Evolutionary conservation across 2,113 vertebrate genomes (phyloP), one percentile per base, ranked within the genome.

Genomic region (Corythornis cristatus): DNA sequence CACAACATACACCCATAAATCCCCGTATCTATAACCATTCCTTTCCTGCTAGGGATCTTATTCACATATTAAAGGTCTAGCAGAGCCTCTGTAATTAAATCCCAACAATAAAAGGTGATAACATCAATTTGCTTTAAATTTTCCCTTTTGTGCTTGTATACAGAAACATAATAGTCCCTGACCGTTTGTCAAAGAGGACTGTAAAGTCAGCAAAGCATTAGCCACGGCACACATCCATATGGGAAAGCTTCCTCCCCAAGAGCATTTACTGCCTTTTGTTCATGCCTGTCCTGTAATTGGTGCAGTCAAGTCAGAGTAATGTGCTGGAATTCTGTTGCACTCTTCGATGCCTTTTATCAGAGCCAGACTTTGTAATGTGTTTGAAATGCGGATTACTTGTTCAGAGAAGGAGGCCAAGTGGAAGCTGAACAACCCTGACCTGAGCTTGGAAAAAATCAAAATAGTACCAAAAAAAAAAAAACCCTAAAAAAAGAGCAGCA

Each of bases 311-410:
- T 86, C 96, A 89, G 86, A 95, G 78, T 83, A 96, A 93, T 65
- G 33, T 88, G 76, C 35, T 76, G 90, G 67, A 93, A 93, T 91
- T 88, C 67, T 88, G 74, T 86, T 86, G 42, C 46, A 95, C 87
- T 95, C 86, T 72, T 77, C 68, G 83, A 81, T 67, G 85, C 61
- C 91, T 85, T 87, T 96, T 95, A 96, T 96, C 94, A 95, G 81
- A 93, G 90, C 64, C 84, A 93, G 86, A 64, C 58, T 90, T 93
- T 53, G 29, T 87, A 97, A 81, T 73, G 68, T 83, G 65, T 93
- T 88, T 87, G 89, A 96, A 94, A 95, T 78, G 93, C 12, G 93
- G 86, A 95, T 96, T 96, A 92, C 68, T 95, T 92, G 62, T 56
- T 94, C 90, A 95, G 68, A 96, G 86, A 48, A 93, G 46, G 79